phyloP scores from a whole-genome alignment of 2,888 invertebrate genomes.

The Desoria tigrina region DNA sequence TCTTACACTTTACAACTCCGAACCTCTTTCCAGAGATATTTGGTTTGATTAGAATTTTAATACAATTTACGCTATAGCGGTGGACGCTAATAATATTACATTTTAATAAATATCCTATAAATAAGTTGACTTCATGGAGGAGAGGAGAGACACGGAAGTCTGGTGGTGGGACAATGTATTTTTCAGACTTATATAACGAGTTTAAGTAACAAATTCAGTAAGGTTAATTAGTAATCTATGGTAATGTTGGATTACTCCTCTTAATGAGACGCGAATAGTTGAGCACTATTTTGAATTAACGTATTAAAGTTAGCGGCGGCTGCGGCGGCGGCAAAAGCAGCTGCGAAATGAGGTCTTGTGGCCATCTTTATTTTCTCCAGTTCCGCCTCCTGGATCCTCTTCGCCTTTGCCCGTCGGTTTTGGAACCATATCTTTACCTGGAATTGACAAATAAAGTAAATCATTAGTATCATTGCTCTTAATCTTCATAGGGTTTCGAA shows the following conservation, averaged over 20 bases:
- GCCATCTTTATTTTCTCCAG: conserved; percentile 64
- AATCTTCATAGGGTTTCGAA: too few relatives aligned
- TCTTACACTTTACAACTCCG: too few relatives aligned
- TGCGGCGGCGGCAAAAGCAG: conserved; percentile 52
- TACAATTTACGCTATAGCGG: too few relatives aligned
- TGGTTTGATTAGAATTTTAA: too few relatives aligned
- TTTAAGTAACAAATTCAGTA: not conserved
- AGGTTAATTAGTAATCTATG: not conserved
- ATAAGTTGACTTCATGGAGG: too few relatives aligned
- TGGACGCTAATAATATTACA: too few relatives aligned
- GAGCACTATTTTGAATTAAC: conserved; percentile 53
- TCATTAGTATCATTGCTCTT: conserved; percentile 21
- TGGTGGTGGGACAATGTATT: too few relatives aligned
- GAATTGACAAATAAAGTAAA: conserved; percentile 18
- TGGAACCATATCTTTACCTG: conserved; percentile 61
- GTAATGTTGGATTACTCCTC: not conserved
- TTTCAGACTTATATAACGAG: too few relatives aligned
- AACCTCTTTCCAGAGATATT: too few relatives aligned
- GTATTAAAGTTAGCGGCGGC: conserved; percentile 53
- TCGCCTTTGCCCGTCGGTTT: conserved; percentile 61
- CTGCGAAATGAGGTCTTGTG: conserved; percentile 57
- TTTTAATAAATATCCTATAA: too few relatives aligned
- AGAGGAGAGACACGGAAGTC: too few relatives aligned
- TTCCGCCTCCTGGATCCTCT: conserved; percentile 65
- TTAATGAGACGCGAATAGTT: conserved; percentile 53